Evolutionary conservation across 1,140 invertebrate species (phyloP).

Genomic region (Galleria mellonella): DNA sequence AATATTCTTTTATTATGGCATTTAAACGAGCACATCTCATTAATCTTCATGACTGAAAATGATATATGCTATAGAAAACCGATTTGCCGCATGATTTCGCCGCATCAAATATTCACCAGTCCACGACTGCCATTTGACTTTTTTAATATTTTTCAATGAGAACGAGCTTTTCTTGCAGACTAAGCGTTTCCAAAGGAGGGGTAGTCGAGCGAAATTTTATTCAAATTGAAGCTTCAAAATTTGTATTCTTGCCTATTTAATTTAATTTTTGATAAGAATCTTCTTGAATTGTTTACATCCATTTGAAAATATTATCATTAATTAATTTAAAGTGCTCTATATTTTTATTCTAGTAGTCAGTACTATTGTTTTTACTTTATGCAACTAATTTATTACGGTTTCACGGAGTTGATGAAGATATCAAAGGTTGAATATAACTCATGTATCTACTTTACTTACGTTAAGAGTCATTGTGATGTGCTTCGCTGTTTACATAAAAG

Average conservation of each 20-base stretch:
- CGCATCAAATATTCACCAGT: conserved; percentile 18
- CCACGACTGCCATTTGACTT: conserved; percentile 24
- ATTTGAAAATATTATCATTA: too few relatives aligned
- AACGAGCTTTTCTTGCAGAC: conserved; percentile 3
- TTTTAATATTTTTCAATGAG: conserved; percentile 22
- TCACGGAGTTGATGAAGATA: too few relatives aligned
- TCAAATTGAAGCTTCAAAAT: conserved; percentile 1
- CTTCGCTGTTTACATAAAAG: not conserved
- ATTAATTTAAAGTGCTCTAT: too few relatives aligned
- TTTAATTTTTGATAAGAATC: too few relatives aligned
- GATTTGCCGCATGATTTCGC: conserved; percentile 29
- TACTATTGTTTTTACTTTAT: too few relatives aligned
- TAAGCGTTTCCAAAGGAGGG: conserved; percentile 4
- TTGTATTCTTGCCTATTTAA: not conserved
- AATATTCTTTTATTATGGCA: too few relatives aligned
- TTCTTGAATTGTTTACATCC: too few relatives aligned
- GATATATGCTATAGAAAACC: conserved; percentile 30
- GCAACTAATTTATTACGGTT: too few relatives aligned
- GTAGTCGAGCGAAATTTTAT: conserved; percentile 3
- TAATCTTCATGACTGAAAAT: conserved; percentile 37
- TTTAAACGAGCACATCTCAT: conserved; percentile 3
- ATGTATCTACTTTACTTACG: too few relatives aligned
- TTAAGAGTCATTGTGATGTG: too few relatives aligned
- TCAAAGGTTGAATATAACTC: too few relatives aligned
- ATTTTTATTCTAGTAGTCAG: too few relatives aligned